Percentiles rank a stretch among this genome's conserved stretches.
Conservation (phyloP, 2,113 vertebrate genomes). For the Mobula birostris region DNA sequence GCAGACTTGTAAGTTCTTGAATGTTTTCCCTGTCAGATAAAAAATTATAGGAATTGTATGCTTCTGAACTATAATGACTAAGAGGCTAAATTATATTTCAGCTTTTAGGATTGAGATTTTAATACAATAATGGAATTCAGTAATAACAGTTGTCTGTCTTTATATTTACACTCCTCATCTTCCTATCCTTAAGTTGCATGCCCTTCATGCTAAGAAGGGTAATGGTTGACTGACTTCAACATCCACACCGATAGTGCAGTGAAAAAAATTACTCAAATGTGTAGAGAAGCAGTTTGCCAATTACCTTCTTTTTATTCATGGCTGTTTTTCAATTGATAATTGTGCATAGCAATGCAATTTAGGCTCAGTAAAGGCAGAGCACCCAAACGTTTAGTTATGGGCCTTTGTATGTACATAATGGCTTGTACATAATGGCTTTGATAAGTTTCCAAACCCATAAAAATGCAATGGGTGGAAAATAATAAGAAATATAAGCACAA, state of each 20-base stretch:
- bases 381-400: neutral
- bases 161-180: neutral
- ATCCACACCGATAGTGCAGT: neutral
- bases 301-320: neutral
- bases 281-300: neutral
- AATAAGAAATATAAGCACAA: neutral
- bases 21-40: neutral
- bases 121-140: conserved; percentile 46
- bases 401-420: neutral
- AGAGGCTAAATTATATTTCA: neutral
- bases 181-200: neutral
- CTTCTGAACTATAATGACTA: neutral
- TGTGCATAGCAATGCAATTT: neutral
- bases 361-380: neutral
- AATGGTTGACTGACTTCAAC: neutral
- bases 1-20: neutral
- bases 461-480: neutral
- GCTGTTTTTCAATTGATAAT: neutral
- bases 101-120: neutral
- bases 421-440: neutral
- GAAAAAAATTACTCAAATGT: neutral
- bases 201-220: neutral
- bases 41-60: neutral
- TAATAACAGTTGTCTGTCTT: neutral
- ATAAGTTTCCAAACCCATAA: neutral